phyloP scores from a whole-genome alignment of 2,797 vertebrate genomes.

The Danio choprae region DNA sequence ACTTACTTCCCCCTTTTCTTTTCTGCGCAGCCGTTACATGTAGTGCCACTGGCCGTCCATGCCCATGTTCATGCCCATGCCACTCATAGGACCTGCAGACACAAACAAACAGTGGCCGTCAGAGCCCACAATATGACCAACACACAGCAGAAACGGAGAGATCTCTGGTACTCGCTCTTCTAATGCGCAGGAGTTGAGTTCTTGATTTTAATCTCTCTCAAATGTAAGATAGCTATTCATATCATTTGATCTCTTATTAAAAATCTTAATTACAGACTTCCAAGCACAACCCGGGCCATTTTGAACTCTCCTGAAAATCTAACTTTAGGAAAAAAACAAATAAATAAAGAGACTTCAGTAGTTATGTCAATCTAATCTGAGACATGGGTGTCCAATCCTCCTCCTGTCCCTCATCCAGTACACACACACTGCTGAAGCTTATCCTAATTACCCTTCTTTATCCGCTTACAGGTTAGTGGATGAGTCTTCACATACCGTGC shows the following conservation, averaged over 20 bases:
- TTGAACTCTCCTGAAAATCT: not conserved
- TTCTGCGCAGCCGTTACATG: slow-evolving; percentile 87
- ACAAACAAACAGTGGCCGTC: slow-evolving; percentile 62
- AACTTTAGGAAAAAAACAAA: not conserved
- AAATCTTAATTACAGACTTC: not conserved
- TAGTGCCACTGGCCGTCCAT: slow-evolving; percentile 93
- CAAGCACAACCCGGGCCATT: not conserved
- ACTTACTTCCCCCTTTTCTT: slow-evolving; percentile 98
- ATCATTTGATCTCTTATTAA: not conserved
- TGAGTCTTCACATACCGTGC: no score
- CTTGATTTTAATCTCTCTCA: not conserved
- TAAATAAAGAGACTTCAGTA: not conserved
- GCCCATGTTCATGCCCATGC: slow-evolving; percentile 93
- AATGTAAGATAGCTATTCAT: no score
- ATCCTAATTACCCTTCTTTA: no score
- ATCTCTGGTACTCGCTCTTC: not conserved
- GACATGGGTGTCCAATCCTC: not conserved
- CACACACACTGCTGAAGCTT: not conserved
- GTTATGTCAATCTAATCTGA: not conserved
- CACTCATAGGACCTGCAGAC: slow-evolving; percentile 87
- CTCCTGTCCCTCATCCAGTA: not conserved
- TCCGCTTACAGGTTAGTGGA: no score
- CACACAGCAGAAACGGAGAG: not conserved
- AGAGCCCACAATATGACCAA: slow-evolving; percentile 29
- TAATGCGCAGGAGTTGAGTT: not conserved